Evolutionary conservation across 30 jellyfish, hydroid and myxozoan species (phyloP), one percentile per base, ranked within the genome.

Genomic region (Aurelia coerulea): DNA sequence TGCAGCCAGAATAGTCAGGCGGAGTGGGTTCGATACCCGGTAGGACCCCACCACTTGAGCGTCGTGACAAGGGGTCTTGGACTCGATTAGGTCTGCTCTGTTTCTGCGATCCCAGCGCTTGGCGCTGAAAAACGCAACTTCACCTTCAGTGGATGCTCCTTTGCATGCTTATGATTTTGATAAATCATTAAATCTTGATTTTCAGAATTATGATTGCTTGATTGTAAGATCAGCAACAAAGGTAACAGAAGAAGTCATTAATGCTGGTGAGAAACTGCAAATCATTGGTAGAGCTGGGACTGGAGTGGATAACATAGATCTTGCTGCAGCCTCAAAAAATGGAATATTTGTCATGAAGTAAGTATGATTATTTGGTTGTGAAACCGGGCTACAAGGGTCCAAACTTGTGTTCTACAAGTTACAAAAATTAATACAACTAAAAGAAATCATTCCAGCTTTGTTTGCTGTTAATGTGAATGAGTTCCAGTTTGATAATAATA

Each of bases 211-310:
- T 64, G 99, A 94, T 66, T 93, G 92, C 68, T 60, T 94, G 62
- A 85, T 89, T 64, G 95, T 94, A 50, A 68, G 99, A 15, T 93
- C 98, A 2, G 97, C 97, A 5, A 89, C 99, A 12, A 94, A 94
- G 80, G 97, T 94, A 5, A 89, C 99, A 2, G 95, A 80, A 15
- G 97, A 90, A 42, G 76, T 94, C 68, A 72, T 89, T 37, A 73
- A 79, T 2, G 88, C 86, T 71, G 97, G 97, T 1, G 35, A 80
- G 68, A 94, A 87, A 15, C 73, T 94, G 84, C 80, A 84, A 34
- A 32, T 94, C 18, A 76, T 94, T 68, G 99, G 97, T 6, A 92
- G 99, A 12, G 97, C 97, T 16, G 99, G 99, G 18, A 90, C 97
- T 65, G 99, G 99, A 3, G 97, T 89, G n/a, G 99, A 94, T 74